Evolutionary conservation across 1,140 invertebrate species (phyloP), one percentile per base, ranked within the genome.

Genomic region (Cepaea nemoralis): DNA sequence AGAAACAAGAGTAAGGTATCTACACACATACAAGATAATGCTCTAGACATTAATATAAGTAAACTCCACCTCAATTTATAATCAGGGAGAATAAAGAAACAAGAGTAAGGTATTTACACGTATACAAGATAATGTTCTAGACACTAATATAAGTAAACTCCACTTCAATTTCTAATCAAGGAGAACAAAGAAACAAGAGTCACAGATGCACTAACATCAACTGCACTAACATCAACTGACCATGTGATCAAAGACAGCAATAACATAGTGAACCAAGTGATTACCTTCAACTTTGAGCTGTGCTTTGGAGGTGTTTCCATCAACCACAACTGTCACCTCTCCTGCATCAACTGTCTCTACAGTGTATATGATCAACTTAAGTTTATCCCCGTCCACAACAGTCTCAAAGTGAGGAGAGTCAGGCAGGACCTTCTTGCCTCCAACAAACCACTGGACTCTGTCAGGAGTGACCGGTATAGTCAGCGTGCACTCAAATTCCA

Each of bases 401-500:
- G 87, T 87, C 2, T 96, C 75, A n/a, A 87, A 87, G 5, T 96
- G 95, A 48, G 85, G 82, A 77, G 87, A 88, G 24, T 88, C 86
- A 39, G 83, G 85, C 24, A 86, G 84, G 22, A 92, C 76, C 83
- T 91, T 88, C 74, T 90, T 83, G 27, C 90, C 87, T 71, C 92
- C 88, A 55, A 90, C 88, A 79, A 90, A 88, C 92, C 92, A 92
- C 66, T 85, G 78, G 33, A 89, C 85, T 63, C 87, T 85, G 40
- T 86, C 85, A 27, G 78, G 79, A 48, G 67, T 71, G 84, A 94
- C 95, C n/a, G 95, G 96, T 91, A 99, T 97, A 88, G 99, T 97
- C 45, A 99, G 93, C 90, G 99, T 97, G 89, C 97, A 99, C 71
- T 96, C 93, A 45, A 99, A 92, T 19, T 96, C 97, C 40, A 98